Evolutionary conservation across 2,888 invertebrate genomes (phyloP).

Genomic region (Drosophila kambysellisi): DNA sequence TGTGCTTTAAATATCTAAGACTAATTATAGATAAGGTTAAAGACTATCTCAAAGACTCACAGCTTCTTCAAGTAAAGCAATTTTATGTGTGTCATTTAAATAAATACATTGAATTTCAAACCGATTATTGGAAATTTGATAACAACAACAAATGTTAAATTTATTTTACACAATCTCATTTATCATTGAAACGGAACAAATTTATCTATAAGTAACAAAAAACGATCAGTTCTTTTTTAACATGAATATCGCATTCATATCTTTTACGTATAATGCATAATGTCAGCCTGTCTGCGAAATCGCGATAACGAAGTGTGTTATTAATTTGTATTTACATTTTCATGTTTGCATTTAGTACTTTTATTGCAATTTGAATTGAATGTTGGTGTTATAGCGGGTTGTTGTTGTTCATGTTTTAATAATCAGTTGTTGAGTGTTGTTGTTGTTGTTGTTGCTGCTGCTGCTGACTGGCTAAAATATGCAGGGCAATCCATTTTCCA

Average conservation of each 20-base stretch:
- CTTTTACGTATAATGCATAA: conserved; percentile 1
- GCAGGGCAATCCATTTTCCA: conserved; percentile 46
- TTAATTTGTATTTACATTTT: conserved; percentile 64
- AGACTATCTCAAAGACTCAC: neutral
- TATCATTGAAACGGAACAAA: no score
- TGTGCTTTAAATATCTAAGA: neutral
- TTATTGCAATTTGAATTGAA: neutral
- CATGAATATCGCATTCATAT: neutral
- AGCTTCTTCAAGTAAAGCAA: no score
- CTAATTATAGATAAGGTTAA: neutral
- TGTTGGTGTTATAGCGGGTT: neutral
- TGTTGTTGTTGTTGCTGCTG: conserved; percentile 1
- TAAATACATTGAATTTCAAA: neutral
- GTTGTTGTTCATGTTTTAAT: conserved; percentile 52
- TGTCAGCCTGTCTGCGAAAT: conserved; percentile 15
- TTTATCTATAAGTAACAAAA: neutral
- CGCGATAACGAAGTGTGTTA: conserved; percentile 53
- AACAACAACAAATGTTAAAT: neutral
- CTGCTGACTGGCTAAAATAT: conserved; percentile 51
- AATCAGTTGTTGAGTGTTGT: conserved; percentile 28
- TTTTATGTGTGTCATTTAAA: neutral
- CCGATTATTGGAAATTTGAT: neutral
- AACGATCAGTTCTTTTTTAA: neutral
- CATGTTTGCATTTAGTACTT: conserved; percentile 15
- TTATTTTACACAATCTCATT: neutral